These are phyloP conservation scores for Gyps fulvus DNA, from an alignment of 2,113 vertebrate genomes.

Conservation along the genomic window DNA sequence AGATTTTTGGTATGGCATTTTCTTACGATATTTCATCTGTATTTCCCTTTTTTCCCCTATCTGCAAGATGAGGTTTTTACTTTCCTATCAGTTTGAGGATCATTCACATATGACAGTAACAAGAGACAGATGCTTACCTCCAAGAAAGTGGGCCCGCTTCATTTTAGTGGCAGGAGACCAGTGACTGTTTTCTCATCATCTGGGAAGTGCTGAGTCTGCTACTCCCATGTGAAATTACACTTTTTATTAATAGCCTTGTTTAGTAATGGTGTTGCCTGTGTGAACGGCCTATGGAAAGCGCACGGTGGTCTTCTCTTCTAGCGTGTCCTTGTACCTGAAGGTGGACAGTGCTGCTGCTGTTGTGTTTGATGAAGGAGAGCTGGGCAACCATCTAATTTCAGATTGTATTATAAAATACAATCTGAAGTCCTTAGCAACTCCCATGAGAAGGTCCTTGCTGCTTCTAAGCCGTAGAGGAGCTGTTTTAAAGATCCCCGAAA, in stretches of 20 bases:
- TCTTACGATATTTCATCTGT: background rate
- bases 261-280: background rate
- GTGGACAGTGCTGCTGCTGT: background rate
- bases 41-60: background rate
- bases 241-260: background rate
- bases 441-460: background rate
- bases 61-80: background rate
- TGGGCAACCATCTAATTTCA: background rate
- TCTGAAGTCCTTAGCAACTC: background rate
- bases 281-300: background rate
- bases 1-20: background rate
- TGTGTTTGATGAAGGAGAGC: background rate
- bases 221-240: background rate
- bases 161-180: background rate
- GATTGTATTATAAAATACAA: background rate
- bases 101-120: background rate
- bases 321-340: background rate
- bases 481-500: background rate
- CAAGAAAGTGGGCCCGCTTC: background rate
- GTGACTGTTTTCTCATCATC: background rate
- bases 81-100: background rate
- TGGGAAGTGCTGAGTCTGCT: background rate
- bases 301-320: background rate
- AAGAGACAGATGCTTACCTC: background rate
- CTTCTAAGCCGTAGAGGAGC: background rate